These are phyloP conservation scores for Calosoma granatense DNA, from an alignment of 1,140 invertebrate genomes.

Conservation along the genomic window DNA sequence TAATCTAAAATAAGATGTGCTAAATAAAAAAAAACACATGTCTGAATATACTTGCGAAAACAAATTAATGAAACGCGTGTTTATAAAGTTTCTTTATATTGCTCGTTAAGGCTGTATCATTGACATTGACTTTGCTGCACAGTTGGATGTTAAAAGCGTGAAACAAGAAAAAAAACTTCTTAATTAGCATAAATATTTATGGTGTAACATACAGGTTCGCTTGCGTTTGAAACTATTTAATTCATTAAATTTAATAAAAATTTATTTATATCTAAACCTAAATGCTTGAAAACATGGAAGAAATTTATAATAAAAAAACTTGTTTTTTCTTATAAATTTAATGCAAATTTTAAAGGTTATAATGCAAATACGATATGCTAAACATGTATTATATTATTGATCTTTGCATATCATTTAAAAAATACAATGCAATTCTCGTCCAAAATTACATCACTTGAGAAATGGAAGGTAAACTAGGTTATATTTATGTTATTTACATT, in stretches of 20 bases:
- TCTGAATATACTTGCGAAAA: not conserved
- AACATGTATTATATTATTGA: not conserved
- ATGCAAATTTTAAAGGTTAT: not conserved
- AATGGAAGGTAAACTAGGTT: not conserved
- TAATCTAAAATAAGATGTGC: not conserved
- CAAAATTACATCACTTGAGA: conserved; percentile 5
- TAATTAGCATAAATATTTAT: not conserved
- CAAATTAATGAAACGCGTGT: not conserved
- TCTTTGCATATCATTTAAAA: not conserved
- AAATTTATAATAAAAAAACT: not conserved
- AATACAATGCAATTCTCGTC: not conserved
- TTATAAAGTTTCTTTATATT: not conserved
- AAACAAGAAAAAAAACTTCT: not conserved
- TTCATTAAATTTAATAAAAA: not conserved
- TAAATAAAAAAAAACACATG: not conserved
- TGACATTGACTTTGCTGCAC: not conserved
- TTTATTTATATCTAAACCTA: not conserved
- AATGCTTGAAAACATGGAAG: not conserved
- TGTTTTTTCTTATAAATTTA: not conserved
- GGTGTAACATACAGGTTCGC: not conserved
- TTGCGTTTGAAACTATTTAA: not conserved
- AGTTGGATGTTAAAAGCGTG: not conserved
- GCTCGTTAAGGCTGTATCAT: not conserved
- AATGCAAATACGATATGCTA: not conserved
- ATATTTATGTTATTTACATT: not conserved